These are phyloP conservation scores for Metopia argyrocephala DNA, from an alignment of 2,888 invertebrate genomes.

Conservation along the genomic window DNA sequence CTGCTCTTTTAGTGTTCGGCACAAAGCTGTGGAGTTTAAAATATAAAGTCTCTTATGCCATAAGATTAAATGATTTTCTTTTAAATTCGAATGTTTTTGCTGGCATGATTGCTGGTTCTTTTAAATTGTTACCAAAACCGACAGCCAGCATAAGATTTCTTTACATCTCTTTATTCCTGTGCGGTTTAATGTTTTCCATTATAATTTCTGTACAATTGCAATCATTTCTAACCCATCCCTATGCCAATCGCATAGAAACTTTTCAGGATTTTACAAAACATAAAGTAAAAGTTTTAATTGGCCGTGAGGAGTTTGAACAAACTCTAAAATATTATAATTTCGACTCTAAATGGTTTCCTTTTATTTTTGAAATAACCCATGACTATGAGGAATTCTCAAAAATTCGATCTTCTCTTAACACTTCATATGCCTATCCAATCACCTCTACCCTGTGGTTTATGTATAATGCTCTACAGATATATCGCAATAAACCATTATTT, in stretches of 20 bases:
- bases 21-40: constrained; percentile 40
- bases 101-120: constrained; percentile 19
- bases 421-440: constrained; percentile 40
- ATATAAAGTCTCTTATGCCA: neutral
- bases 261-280: neutral
- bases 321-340: constrained; percentile 1
- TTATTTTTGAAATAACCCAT: neutral
- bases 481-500: constrained; percentile 17
- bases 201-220: neutral
- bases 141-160: constrained; percentile 21
- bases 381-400: constrained; percentile 1
- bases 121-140: constrained; percentile 7
- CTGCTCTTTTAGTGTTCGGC: constrained; percentile 4
- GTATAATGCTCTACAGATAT: constrained; percentile 35
- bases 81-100: neutral
- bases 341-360: neutral
- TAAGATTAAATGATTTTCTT: constrained; percentile 6
- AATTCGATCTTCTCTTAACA: constrained; percentile 35
- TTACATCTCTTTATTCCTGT: constrained; percentile 21
- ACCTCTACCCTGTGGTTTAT: constrained; percentile 23
- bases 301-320: neutral
- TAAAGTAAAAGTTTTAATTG: constrained; percentile 41
- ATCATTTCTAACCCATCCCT: constrained; percentile 20
- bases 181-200: neutral
- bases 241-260: constrained; percentile 7